phyloP scores from a whole-genome alignment of 2,888 invertebrate genomes.

The Euzetes globulus region DNA sequence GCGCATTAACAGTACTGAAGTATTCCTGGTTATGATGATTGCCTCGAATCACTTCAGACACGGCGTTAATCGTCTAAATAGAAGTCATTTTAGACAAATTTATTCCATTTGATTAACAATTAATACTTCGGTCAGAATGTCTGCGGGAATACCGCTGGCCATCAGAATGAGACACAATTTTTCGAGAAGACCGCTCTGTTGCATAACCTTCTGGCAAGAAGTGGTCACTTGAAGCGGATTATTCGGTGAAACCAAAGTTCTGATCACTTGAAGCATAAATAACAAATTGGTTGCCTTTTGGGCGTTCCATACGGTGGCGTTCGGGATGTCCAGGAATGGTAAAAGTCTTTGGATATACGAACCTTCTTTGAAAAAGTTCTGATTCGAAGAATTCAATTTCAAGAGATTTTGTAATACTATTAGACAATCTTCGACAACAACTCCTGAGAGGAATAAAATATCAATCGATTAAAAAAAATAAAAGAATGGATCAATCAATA shows the following conservation, averaged over 20 bases:
- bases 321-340: constrained; percentile 65
- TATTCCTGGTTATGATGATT: constrained; percentile 83
- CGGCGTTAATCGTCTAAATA: constrained; percentile 73
- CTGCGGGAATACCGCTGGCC: constrained; percentile 92
- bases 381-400: constrained; percentile 92
- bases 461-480: neutral
- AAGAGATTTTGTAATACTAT: constrained; percentile 83
- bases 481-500: constrained; percentile 27
- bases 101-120: neutral
- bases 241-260: constrained; percentile 85
- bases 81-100: neutral
- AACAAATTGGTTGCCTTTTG: constrained; percentile 86
- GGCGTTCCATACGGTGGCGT: constrained; percentile 68
- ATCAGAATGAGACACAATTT: constrained; percentile 81
- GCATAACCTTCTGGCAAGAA: constrained; percentile 81
- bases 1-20: constrained; percentile 78
- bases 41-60: constrained; percentile 87
- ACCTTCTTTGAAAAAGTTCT: constrained; percentile 96
- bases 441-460: constrained; percentile 48
- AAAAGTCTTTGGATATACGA: constrained; percentile 83
- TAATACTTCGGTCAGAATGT: constrained; percentile 73
- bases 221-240: constrained; percentile 71
- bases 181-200: constrained; percentile 70
- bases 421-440: constrained; percentile 96
- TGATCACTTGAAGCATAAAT: constrained; percentile 72